Percentiles rank a stretch among this genome's conserved stretches.
phyloP scores from a whole-genome alignment of 2,888 invertebrate genomes.

The Stegophylla sp. region DNA sequence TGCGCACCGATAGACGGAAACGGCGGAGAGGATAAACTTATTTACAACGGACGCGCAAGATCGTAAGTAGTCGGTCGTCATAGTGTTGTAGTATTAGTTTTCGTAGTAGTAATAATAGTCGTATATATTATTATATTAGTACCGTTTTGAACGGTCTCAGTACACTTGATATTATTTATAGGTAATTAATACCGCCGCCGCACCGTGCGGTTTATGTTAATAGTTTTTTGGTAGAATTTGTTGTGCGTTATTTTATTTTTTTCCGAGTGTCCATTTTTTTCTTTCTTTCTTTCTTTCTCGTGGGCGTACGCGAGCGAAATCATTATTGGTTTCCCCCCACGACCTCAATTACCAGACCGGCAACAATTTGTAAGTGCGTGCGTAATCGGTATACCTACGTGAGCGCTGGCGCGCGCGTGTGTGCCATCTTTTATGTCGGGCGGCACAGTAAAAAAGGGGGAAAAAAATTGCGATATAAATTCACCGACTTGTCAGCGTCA shows the following conservation, averaged over 20 bases:
- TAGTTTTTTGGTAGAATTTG: not conserved
- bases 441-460: not conserved
- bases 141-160: not conserved
- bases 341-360: too few species aligned
- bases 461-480: conserved; percentile 10
- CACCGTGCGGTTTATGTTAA: conserved; percentile 2
- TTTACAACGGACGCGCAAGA: conserved; percentile 24
- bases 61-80: too few species aligned
- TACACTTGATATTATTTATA: not conserved
- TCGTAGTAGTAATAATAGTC: not conserved
- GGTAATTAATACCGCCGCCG: conserved; percentile 30
- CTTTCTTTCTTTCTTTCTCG: not conserved
- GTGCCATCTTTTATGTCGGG: not conserved
- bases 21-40: not conserved
- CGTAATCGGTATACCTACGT: too few species aligned
- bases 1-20: not conserved
- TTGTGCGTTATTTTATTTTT: not conserved
- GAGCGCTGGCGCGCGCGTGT: not conserved
- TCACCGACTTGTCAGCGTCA: not conserved
- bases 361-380: too few species aligned
- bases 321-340: not conserved
- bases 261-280: not conserved
- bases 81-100: too few species aligned
- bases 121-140: not conserved
- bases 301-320: not conserved